A percentile compares a stretch with the other conserved stretches of the same genome.
phyloP scores from a whole-genome alignment of 37 sponge, comb jelly and placozoan species.

The Chondrilla cf. caribensis region DNA sequence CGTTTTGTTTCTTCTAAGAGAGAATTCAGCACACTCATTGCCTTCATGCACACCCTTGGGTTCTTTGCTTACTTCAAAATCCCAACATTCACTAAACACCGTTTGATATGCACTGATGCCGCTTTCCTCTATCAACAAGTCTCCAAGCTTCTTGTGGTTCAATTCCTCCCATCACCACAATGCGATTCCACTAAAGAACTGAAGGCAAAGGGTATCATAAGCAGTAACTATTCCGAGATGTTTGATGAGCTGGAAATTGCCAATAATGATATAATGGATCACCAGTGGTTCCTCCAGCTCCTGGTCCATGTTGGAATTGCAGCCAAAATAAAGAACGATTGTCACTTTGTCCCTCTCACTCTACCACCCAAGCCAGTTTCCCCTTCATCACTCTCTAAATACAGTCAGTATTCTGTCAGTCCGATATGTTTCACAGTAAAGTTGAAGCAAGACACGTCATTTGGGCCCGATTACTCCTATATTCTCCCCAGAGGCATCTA shows the following conservation, averaged over 20 bases:
- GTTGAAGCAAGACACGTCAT: neutral
- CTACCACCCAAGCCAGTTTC: neutral
- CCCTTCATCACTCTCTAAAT: neutral
- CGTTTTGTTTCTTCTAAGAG: neutral
- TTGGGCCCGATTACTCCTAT: neutral
- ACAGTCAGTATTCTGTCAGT: neutral
- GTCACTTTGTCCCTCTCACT: neutral
- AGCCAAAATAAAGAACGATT: neutral
- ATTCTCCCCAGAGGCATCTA: neutral
- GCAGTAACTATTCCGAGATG: neutral
- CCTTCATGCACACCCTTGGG: neutral
- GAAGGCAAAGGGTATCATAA: neutral
- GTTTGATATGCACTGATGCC: neutral
- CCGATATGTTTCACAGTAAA: neutral
- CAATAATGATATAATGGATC: neutral
- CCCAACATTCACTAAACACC: neutral
- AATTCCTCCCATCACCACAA: neutral
- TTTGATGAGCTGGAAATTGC: neutral
- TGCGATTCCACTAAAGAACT: neutral
- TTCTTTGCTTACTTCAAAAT: slow-evolving; percentile 5
- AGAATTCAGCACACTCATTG: neutral
- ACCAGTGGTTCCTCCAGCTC: neutral
- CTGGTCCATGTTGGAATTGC: neutral
- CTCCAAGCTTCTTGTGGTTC: neutral
- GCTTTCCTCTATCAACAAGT: neutral